A percentile compares a stretch with the other conserved stretches of the same genome.
These are phyloP conservation scores for Hesperophylax magnus DNA, from an alignment of 1,140 invertebrate genomes.

Conservation along the genomic window DNA sequence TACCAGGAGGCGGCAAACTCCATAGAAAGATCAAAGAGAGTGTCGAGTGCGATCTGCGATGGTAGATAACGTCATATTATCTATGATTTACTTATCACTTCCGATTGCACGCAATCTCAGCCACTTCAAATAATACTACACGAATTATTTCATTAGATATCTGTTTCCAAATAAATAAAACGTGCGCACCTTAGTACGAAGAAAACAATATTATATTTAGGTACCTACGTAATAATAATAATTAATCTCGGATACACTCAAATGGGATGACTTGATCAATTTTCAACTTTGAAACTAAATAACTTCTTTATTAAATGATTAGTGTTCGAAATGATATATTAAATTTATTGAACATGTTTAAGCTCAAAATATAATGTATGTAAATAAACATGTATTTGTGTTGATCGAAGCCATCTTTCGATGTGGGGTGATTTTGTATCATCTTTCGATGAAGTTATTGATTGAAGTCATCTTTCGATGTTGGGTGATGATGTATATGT, in stretches of 20 bases:
- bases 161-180: background rate
- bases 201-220: background rate
- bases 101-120: conserved; percentile 19
- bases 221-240: background rate
- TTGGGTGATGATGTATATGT: too few relatives aligned
- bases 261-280: too few relatives aligned
- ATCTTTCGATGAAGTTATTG: too few relatives aligned
- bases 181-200: background rate
- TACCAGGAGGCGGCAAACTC: conserved; percentile 5
- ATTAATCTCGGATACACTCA: background rate
- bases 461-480: too few relatives aligned
- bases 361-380: background rate
- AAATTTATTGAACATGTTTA: background rate
- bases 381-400: too few relatives aligned
- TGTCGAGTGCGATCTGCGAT: conserved; percentile 14
- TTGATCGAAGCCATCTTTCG: too few relatives aligned
- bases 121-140: conserved; percentile 12
- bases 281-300: background rate
- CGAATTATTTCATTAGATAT: background rate
- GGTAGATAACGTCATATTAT: background rate
- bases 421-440: too few relatives aligned
- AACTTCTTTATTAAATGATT: background rate
- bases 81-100: conserved; percentile 26
- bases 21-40: conserved; percentile 25
- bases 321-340: background rate